Evolutionary conservation across 2,888 invertebrate genomes (phyloP), one percentile per base, ranked within the genome.

Genomic region (Bedellia somnulentella): DNA sequence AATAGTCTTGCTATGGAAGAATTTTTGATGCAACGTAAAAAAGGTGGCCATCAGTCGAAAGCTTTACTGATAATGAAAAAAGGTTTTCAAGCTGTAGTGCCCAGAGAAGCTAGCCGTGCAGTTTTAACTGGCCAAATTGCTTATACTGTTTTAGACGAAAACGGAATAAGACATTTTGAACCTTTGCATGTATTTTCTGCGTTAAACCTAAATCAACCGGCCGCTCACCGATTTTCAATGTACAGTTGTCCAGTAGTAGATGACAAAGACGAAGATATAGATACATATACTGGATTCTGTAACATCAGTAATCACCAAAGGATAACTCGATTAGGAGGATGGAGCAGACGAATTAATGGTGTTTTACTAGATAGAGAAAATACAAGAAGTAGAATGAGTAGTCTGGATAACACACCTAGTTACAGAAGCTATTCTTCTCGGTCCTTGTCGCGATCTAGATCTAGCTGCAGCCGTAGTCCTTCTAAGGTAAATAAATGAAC

Each of bases 1-100:
- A 87, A 88, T 45, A 80, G 82, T 43, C 59, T 88, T n/a, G 87
- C 87, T 0, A 85, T 87, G 64, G 87, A 87, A 61, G 87, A 87
- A 41, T 87, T 83, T 45, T 57, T 87, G 27, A 76, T 85, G 40
- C 78, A 81, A 46, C 68, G 80, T 39, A 79, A 79, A 37, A 79
- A 78, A 37, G 3, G 24, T 4, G 13, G 13, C 17, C 25, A 14
- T 15, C 62, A 60, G 34, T 75, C 77, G 1, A 81, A 82, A 6
- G 81, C 85, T 1, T 78, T 86, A 31, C 73, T 89, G 45, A 86
- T 89, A 24, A 80, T 87, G 44, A 86, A 88, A 41, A 83, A 83
- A 46, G 85, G 85, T 4, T 56, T 85, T 24, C 87, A 89, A 51
- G 86, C 86, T 1, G 86, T 89, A 2, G 82, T 89, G 3, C 89